phyloP scores from a whole-genome alignment of 2,797 vertebrate species.

The Chelonia mydas region DNA sequence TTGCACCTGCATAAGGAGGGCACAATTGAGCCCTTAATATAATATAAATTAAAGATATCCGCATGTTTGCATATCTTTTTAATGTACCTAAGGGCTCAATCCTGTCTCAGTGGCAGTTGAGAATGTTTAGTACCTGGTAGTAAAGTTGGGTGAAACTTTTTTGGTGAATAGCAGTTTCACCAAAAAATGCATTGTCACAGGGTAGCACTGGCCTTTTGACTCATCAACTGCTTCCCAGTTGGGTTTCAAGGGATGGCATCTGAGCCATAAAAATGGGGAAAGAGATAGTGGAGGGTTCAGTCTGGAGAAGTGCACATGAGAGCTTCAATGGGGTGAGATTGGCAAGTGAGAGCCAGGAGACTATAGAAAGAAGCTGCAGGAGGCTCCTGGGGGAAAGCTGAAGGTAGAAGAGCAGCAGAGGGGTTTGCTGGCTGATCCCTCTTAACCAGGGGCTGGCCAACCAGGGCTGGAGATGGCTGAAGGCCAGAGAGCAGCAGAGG shows the following conservation, averaged over 20 bases:
- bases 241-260: too few species aligned
- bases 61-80: slow-evolving; percentile 3
- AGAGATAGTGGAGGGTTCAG: not conserved
- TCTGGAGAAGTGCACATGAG: too few species aligned
- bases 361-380: not conserved
- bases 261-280: not conserved
- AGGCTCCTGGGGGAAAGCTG: not conserved
- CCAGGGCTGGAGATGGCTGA: not conserved
- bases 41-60: not conserved
- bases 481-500: not conserved
- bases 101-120: slow-evolving; percentile 1
- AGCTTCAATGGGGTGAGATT: not conserved
- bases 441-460: not conserved
- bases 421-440: not conserved
- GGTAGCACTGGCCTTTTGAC: too few species aligned
- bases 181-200: too few species aligned
- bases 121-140: not conserved
- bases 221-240: too few species aligned
- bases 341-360: not conserved
- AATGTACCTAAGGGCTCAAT: too few species aligned
- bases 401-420: not conserved
- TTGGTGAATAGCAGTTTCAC: too few species aligned
- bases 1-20: too few species aligned
- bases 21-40: too few species aligned
- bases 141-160: too few species aligned